Percentiles rank a stretch among this genome's conserved stretches.
Evolutionary conservation across 2,888 invertebrate genomes (phyloP).

Genomic region (Apodemia mormo): DNA sequence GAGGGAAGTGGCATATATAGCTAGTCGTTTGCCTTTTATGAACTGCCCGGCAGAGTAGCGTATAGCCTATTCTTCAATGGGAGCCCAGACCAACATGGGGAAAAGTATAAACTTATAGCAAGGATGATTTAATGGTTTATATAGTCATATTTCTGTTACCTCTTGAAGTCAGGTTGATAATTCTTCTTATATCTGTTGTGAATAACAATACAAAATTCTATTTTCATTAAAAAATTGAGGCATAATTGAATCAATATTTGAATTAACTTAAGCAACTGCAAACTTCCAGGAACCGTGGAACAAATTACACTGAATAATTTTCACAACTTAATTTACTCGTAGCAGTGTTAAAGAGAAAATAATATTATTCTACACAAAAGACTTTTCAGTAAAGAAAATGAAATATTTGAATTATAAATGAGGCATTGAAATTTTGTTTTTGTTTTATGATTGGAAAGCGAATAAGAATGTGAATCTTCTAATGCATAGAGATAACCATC

Average conservation of each 20-base stretch:
- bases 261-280: background rate
- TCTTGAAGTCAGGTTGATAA: no score
- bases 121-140: no score
- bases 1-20: no score
- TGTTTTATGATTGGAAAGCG: background rate
- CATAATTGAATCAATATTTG: background rate
- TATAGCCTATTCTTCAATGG: no score
- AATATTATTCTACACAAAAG: slow-evolving; percentile 5
- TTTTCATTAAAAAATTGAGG: background rate
- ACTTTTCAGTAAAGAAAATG: background rate
- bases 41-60: no score
- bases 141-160: no score
- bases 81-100: no score
- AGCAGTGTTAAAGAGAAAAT: slow-evolving; percentile 30
- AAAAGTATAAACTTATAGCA: no score
- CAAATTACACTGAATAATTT: slow-evolving; percentile 33
- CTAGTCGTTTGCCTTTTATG: no score
- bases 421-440: background rate
- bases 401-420: background rate
- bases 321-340: slow-evolving; percentile 32
- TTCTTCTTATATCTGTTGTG: no score
- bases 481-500: background rate
- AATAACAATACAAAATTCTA: no score
- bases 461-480: background rate
- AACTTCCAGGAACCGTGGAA: slow-evolving; percentile 28